Base-by-base conservation (phyloP, 2,113 vertebrate genomes). In the Platichthys stellatus region DNA sequence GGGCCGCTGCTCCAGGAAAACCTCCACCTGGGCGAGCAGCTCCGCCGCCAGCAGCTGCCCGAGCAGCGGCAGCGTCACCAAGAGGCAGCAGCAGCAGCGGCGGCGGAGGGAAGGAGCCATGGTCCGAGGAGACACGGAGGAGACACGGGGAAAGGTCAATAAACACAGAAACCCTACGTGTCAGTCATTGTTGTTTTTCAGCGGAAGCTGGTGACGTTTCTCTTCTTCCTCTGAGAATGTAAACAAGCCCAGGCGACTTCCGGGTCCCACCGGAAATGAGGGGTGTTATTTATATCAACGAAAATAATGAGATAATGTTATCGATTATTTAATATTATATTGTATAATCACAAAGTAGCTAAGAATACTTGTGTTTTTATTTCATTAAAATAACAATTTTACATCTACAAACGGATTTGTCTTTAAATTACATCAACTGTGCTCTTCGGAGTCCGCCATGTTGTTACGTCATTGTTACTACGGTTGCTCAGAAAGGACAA, bases 1-100 rank as follows among this genome's bases (percentile, higher is more conserved):
- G 72, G 81, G 74, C 72, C 80, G 90, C 57, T 91, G 88, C 82
- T 88, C 82, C 66, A 93, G 67, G 26, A 89, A 86, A n/a, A 94
- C 91, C 88, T 94, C 94, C 76, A 95, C 90, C 81, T 90, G 74
- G 5, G 94, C 95, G 28, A 94, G 85, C 83, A 91, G 87, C 61
- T 93, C 88, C 11, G 90, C 87, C 43, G 83, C 79, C 26, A 76
- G 87, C 45, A 3, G 66, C 67, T 88, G 82, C 60, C 76, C 76
- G 11, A 81, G 64, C 69, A 87, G 79, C 60, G 90, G 80, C 0
- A 88, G 7, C 17, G 78, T 59, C 0, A 85, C 24, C 26, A 72
- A 78, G 7, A 86, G 28, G 64, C 74, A 57, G 74, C 49, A 57
- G 51, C 68, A 62, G 69, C 71, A 70, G 58, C 67, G 69, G 12